phyloP scores from a whole-genome alignment of 1,140 invertebrate species.

The Bombus waltoni region DNA sequence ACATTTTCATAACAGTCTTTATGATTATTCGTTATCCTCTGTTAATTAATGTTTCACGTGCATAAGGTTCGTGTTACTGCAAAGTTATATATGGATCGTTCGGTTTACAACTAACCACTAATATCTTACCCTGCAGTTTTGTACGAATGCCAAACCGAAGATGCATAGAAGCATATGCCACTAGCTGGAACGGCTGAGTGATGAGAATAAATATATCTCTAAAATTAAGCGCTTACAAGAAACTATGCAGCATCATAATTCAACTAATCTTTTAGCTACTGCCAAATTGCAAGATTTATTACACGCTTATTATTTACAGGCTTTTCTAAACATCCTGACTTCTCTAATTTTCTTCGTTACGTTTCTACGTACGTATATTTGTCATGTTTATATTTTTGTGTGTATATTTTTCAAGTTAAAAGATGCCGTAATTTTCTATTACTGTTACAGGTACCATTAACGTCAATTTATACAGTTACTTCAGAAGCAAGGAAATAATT shows the following conservation, averaged over 20 bases:
- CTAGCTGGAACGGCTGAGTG: constrained; percentile 2
- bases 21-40: background rate
- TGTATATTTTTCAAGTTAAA: background rate
- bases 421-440: too few species aligned
- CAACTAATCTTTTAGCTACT: background rate
- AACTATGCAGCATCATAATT: background rate
- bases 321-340: too few species aligned
- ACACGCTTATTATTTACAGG: too few species aligned
- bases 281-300: background rate
- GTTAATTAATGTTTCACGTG: constrained; percentile 16
- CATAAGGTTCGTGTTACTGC: constrained; percentile 5
- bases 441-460: too few species aligned
- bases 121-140: constrained; percentile 9
- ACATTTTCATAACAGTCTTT: too few species aligned
- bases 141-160: constrained; percentile 23
- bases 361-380: background rate
- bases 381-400: too few species aligned
- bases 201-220: constrained; percentile 18
- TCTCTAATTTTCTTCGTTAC: background rate
- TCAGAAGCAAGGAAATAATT: too few species aligned
- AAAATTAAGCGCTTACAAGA: constrained; percentile 22
- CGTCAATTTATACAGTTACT: too few species aligned
- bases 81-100: constrained; percentile 17
- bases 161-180: constrained; percentile 5
- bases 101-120: background rate